Conservation (phyloP, 2,797 vertebrate genomes). For the Ctenopoma multispine region DNA sequence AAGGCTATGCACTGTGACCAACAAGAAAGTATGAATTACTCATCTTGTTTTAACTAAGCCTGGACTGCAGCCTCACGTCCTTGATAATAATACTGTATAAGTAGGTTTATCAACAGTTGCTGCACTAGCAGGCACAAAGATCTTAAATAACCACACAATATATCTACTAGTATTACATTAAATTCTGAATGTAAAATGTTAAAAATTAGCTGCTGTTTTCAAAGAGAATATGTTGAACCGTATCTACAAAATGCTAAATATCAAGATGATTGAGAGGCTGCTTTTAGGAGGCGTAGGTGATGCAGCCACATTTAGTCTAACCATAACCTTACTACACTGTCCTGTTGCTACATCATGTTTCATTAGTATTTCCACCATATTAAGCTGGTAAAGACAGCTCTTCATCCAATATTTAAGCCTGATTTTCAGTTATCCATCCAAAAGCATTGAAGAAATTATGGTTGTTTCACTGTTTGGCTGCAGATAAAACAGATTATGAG, state of each 20-base stretch:
- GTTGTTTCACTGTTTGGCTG: constrained; percentile 2
- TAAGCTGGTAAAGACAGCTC: neutral
- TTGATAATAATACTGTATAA: too few relatives aligned
- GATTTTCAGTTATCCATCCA: neutral
- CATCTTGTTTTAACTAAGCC: constrained; percentile 77
- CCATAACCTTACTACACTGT: too few relatives aligned
- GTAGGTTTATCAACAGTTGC: constrained; percentile 74
- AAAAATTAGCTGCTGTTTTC: neutral
- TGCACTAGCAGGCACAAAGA: constrained; percentile 24
- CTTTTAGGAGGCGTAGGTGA: too few relatives aligned
- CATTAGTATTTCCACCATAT: neutral
- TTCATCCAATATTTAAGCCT: neutral
- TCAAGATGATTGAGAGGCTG: too few relatives aligned
- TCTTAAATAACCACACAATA: constrained; percentile 9
- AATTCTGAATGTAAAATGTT: neutral
- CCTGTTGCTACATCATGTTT: too few relatives aligned
- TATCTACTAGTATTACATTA: constrained; percentile 4
- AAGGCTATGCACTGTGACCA: constrained; percentile 47
- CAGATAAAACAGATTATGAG: neutral
- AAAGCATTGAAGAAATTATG: neutral
- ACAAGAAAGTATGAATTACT: constrained; percentile 73
- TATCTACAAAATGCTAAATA: too few relatives aligned
- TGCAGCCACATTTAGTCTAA: too few relatives aligned
- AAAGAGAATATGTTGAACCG: neutral
- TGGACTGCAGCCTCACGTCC: too few relatives aligned